These are phyloP conservation scores for Anhinga anhinga DNA, from an alignment of 2,113 vertebrate genomes.

Conservation along the genomic window DNA sequence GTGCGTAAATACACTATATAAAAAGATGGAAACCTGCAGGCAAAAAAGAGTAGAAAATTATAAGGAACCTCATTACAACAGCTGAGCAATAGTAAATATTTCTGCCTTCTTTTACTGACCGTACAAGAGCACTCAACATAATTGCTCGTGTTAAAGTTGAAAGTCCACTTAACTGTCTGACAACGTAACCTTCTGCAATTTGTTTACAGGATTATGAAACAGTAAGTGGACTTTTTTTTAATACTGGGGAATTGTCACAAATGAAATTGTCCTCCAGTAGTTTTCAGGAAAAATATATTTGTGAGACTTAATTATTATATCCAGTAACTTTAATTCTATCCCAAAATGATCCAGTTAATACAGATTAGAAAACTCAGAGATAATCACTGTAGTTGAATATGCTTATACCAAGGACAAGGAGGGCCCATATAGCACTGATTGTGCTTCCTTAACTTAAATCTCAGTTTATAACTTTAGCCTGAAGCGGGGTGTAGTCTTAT, in stretches of 20 bases:
- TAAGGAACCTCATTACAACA: neutral
- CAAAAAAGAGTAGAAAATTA: neutral
- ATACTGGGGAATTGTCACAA: neutral
- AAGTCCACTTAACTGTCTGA: neutral
- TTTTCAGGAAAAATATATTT: neutral
- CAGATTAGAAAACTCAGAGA: neutral
- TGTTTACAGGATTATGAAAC: neutral
- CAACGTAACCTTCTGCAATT: neutral
- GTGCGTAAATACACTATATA: neutral
- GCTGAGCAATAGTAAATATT: neutral
- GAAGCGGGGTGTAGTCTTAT: neutral
- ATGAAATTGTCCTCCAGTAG: neutral
- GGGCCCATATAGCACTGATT: neutral
- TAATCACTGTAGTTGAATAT: neutral
- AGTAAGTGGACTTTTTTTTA: neutral
- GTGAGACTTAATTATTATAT: neutral
- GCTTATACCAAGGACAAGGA: neutral
- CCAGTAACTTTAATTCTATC: neutral
- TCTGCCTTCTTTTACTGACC: neutral
- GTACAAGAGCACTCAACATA: neutral
- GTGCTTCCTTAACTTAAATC: neutral
- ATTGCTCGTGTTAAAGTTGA: neutral
- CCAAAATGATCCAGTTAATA: neutral
- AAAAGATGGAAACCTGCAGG: neutral
- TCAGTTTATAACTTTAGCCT: neutral